phyloP scores from a whole-genome alignment of 2,797 vertebrate genomes.

The Propithecus perrieri region DNA sequence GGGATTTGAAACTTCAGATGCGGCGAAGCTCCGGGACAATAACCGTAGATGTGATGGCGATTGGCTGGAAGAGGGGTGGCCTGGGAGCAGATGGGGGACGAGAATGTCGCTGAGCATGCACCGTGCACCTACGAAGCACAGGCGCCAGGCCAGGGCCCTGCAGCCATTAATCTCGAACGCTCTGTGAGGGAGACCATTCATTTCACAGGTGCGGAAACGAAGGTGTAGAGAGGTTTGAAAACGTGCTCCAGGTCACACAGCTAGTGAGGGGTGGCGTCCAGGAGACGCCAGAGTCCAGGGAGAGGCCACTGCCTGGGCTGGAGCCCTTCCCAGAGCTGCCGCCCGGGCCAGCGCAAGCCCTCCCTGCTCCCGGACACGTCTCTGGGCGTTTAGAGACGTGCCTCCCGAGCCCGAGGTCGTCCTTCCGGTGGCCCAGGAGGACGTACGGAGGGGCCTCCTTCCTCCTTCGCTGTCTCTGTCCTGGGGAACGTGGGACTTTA shows the following conservation, averaged over 20 bases:
- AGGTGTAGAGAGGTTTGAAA: not conserved
- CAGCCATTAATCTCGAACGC: rapidly evolving
- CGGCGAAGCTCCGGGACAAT: not conserved
- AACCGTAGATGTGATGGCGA: not conserved
- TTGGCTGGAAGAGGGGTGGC: not conserved
- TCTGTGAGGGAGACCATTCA: not conserved
- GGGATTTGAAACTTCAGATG: slow-evolving; percentile 17
- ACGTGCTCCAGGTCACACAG: not conserved
- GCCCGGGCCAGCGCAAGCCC: not conserved
- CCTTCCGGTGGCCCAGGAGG: not conserved
- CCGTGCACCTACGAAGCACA: not conserved
- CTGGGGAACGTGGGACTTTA: not conserved
- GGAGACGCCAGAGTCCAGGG: not conserved
- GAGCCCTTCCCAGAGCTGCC: not conserved
- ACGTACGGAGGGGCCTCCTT: rapidly evolving
- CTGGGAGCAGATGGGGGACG: not conserved
- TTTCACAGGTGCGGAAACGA: not conserved
- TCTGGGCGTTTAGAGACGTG: not conserved
- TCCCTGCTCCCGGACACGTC: not conserved
- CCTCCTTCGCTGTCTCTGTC: not conserved
- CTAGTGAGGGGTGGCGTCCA: rapidly evolving
- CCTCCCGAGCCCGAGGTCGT: rapidly evolving
- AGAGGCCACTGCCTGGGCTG: not conserved
- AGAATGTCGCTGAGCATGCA: rapidly evolving
- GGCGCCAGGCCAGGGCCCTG: not conserved